A percentile compares a stretch with the other conserved stretches of the same genome.
Evolutionary conservation across 2,797 vertebrate species (phyloP).

Genomic region (Tympanoctomys barrerae): DNA sequence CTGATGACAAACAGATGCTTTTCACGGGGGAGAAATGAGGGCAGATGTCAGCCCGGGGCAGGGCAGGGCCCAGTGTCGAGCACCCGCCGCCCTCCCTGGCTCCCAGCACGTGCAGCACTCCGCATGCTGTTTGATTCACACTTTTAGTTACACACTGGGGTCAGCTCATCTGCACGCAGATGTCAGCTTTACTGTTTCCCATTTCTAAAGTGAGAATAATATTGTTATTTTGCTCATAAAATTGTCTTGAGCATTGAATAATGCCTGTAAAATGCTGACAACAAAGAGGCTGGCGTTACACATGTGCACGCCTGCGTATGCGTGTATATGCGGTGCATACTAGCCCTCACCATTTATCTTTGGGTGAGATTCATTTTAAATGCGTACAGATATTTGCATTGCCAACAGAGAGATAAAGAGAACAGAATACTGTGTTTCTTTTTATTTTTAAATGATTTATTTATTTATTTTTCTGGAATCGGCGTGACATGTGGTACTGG

Average conservation of each 20-base stretch:
- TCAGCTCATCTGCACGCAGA: neutral
- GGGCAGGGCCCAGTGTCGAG: neutral
- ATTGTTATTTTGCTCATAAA: neutral
- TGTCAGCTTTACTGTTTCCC: neutral
- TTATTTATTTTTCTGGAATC: too few species aligned
- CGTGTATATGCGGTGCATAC: neutral
- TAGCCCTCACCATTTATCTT: neutral
- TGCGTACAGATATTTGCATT: neutral
- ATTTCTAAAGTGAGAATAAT: neutral
- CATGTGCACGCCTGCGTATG: neutral
- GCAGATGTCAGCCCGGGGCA: neutral
- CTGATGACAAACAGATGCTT: neutral
- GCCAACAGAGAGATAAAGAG: neutral
- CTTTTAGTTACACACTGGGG: neutral
- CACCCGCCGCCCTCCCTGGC: neutral
- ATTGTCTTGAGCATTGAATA: neutral
- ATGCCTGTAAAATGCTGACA: neutral
- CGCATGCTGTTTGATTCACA: neutral
- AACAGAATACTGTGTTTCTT: neutral
- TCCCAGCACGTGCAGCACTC: neutral
- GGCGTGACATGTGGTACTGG: too few species aligned
- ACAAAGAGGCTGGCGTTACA: neutral
- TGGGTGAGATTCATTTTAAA: slow-evolving; percentile 12
- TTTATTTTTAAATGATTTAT: too few species aligned
- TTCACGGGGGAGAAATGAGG: neutral